These are phyloP conservation scores for Verasper variegatus DNA, from an alignment of 2,113 vertebrate species.

Conservation along the genomic window DNA sequence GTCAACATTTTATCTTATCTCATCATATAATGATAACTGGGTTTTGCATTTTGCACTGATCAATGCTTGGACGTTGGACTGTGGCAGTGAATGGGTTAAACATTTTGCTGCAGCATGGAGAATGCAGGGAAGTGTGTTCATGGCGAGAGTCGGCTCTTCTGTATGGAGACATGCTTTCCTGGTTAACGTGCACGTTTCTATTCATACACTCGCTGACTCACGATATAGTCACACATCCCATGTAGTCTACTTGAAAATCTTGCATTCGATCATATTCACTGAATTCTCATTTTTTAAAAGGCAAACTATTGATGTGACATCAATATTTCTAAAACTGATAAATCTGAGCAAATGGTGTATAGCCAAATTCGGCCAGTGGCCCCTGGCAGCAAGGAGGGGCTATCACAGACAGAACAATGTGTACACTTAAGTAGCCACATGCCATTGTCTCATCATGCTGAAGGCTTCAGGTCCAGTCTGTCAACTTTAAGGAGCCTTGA, in stretches of 20 bases:
- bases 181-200: conserved; percentile 40
- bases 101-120: conserved; percentile 70
- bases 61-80: not conserved
- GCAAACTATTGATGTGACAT: not conserved
- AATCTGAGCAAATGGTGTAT: not conserved
- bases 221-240: not conserved
- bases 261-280: not conserved
- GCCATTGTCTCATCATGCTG: conserved; percentile 33
- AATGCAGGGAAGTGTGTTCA: conserved; percentile 50
- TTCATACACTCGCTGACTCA: not conserved
- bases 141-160: conserved; percentile 20
- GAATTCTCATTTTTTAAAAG: not conserved
- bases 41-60: not conserved
- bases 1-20: not conserved
- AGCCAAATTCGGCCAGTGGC: conserved; percentile 4
- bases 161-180: conserved; percentile 21
- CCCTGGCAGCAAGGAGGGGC: conserved; percentile 35
- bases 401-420: conserved; percentile 22
- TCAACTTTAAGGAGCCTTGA: conserved; percentile 33
- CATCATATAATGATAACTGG: not conserved
- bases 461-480: conserved; percentile 38
- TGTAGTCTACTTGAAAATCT: not conserved
- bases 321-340: not conserved
- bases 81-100: conserved; percentile 72
- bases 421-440: conserved; percentile 37